These are phyloP conservation scores for Balaeniceps rex DNA, from an alignment of 2,113 vertebrate genomes.

Conservation along the genomic window DNA sequence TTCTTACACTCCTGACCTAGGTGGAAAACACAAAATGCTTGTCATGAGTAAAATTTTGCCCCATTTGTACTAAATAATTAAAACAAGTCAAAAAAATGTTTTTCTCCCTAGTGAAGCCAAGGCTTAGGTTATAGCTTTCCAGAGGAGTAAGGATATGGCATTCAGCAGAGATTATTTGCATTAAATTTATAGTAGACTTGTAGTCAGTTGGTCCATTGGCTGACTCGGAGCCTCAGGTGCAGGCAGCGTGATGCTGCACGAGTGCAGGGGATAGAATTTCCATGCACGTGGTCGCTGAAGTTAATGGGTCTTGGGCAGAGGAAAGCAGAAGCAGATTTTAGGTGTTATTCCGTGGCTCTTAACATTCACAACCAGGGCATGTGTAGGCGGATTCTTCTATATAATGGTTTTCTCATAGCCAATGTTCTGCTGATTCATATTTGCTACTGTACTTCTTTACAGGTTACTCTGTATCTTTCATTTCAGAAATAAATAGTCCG, in stretches of 20 bases:
- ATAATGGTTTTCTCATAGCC: background rate
- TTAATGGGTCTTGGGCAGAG: background rate
- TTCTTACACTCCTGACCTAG: background rate
- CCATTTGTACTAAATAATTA: background rate
- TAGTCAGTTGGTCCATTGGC: background rate
- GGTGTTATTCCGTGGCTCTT: background rate
- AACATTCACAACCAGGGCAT: background rate
- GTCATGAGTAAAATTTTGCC: background rate
- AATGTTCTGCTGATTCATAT: background rate
- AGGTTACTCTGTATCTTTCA: background rate
- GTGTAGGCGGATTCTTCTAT: background rate
- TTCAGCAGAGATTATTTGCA: background rate
- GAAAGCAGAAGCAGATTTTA: background rate
- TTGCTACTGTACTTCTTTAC: background rate
- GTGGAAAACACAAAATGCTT: background rate
- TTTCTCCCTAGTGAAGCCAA: background rate
- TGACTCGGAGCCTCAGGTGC: background rate
- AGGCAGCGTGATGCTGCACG: background rate
- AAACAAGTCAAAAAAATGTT: background rate
- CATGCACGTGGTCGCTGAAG: accelerated
- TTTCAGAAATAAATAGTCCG: background rate
- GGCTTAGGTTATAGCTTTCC: background rate
- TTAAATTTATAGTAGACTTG: background rate
- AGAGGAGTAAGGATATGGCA: background rate
- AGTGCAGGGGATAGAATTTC: background rate